A percentile compares a stretch with the other conserved stretches of the same genome.
These are phyloP conservation scores for Lepidochrysops patricia DNA, from an alignment of 2,888 invertebrate genomes.

Conservation along the genomic window DNA sequence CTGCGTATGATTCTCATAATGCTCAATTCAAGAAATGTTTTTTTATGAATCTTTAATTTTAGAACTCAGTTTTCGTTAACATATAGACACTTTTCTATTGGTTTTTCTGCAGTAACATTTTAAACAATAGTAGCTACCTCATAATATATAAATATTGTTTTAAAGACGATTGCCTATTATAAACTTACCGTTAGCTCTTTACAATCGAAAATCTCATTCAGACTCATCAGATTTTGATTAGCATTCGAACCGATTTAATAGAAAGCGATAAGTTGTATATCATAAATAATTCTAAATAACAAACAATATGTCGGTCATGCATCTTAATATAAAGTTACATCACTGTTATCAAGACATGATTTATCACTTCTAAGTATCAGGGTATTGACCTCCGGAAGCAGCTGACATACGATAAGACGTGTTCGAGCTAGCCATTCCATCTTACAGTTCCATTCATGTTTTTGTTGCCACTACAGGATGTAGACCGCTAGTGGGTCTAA, in stretches of 20 bases:
- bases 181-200: background rate
- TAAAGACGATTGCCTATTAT: background rate
- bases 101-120: too few relatives aligned
- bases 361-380: slow-evolving; percentile 23
- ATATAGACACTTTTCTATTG: too few relatives aligned
- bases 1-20: background rate
- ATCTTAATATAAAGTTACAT: slow-evolving; percentile 10
- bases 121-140: background rate
- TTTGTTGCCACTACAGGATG: slow-evolving; percentile 32
- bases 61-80: too few relatives aligned
- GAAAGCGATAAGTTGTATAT: background rate
- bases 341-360: slow-evolving; percentile 18
- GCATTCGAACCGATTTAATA: background rate
- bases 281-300: background rate
- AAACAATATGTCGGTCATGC: slow-evolving; percentile 12
- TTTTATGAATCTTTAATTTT: background rate
- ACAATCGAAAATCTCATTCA: background rate
- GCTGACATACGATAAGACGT: slow-evolving; percentile 36
- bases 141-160: background rate
- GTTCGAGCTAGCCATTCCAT: slow-evolving; percentile 29
- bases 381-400: slow-evolving; percentile 35
- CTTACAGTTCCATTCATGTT: slow-evolving; percentile 37
- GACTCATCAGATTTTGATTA: background rate
- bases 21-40: background rate
- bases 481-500: slow-evolving; percentile 31